Conservation (phyloP, 2,888 invertebrate species). For the Cistogaster globosa region DNA sequence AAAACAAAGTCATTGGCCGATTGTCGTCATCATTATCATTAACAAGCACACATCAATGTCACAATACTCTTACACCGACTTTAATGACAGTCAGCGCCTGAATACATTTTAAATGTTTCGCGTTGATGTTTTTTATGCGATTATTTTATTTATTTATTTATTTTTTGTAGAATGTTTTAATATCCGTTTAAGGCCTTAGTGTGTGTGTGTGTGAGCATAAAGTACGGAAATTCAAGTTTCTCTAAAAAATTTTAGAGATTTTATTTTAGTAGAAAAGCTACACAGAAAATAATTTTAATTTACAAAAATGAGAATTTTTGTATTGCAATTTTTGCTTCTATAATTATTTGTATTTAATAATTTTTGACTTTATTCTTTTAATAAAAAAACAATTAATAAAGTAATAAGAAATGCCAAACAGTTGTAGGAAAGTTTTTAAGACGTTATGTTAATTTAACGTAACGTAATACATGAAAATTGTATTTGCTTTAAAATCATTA, state of each 20-base stretch:
- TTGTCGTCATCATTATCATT: conserved; percentile 67
- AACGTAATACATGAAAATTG: too few species aligned
- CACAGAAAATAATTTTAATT: background rate
- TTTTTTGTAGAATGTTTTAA: conserved; percentile 41
- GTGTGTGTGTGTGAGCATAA: conserved; percentile 20
- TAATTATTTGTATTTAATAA: too few species aligned
- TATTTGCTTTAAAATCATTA: too few species aligned
- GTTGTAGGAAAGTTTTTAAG: too few species aligned
- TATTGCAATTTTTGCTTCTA: background rate
- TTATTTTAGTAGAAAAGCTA: conserved; percentile 4
- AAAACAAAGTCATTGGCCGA: conserved; percentile 49
- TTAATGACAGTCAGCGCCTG: conserved; percentile 66
- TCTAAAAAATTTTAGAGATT: conserved; percentile 36
- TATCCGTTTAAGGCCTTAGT: conserved; percentile 52
- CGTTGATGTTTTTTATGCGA: conserved; percentile 42
- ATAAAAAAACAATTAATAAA: too few species aligned
- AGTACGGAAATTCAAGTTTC: conserved; percentile 47
- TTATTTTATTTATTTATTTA: conserved; percentile 7
- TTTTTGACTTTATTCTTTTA: too few species aligned
- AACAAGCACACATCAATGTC: conserved; percentile 68
- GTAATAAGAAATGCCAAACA: too few species aligned
- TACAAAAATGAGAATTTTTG: background rate
- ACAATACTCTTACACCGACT: conserved; percentile 56
- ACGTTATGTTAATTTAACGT: too few species aligned
- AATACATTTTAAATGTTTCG: conserved; percentile 65